Percentiles rank a stretch among this genome's conserved stretches.
Evolutionary conservation across 2,797 vertebrate genomes (phyloP).

Genomic region (Gallinago solitaria): DNA sequence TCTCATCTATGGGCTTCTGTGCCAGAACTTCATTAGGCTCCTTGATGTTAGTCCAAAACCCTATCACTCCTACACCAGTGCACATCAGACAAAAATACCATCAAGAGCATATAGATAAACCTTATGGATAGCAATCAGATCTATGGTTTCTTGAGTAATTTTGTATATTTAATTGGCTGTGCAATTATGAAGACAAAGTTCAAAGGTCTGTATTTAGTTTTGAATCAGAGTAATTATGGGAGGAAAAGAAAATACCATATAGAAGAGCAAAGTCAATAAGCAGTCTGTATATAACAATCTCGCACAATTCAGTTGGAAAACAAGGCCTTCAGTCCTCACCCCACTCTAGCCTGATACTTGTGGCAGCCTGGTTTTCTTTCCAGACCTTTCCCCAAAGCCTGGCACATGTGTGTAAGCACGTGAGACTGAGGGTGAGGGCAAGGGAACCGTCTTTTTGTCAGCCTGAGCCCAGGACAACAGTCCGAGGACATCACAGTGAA

Average conservation of each 20-base stretch:
- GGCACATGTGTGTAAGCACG: background rate
- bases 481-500: conserved; percentile 47
- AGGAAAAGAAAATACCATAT: background rate
- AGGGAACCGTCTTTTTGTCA: background rate
- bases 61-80: background rate
- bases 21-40: background rate
- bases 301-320: background rate
- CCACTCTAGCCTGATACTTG: background rate
- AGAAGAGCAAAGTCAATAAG: background rate
- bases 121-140: background rate
- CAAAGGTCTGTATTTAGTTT: background rate
- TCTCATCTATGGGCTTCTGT: background rate
- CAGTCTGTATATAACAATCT: background rate
- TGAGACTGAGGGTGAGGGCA: background rate
- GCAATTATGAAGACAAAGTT: background rate
- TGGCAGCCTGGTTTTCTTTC: background rate
- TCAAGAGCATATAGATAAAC: background rate
- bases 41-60: background rate
- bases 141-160: background rate
- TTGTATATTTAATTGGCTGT: background rate
- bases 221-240: background rate
- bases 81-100: background rate
- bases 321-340: background rate
- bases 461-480: background rate
- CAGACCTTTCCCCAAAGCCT: background rate